phyloP scores from a whole-genome alignment of 2,797 vertebrate species.

The Clangula hyemalis region DNA sequence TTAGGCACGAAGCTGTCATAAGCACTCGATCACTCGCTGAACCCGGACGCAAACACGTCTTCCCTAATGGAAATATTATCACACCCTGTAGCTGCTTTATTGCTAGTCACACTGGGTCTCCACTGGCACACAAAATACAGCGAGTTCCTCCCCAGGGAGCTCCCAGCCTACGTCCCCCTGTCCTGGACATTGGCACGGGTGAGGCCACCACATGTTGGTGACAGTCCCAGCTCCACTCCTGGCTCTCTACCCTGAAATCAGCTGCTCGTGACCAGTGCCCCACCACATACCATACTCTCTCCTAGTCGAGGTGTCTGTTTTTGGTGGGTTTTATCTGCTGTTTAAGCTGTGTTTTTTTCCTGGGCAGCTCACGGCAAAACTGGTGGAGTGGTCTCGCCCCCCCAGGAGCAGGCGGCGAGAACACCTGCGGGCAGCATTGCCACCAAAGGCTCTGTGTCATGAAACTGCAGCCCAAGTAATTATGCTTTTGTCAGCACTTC shows the following conservation, averaged over 20 bases:
- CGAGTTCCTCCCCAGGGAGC: fast-evolving
- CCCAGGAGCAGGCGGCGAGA: not conserved
- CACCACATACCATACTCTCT: fast-evolving
- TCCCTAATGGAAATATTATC: not conserved
- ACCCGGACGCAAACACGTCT: fast-evolving
- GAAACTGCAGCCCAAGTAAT: not conserved
- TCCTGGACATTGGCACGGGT: not conserved
- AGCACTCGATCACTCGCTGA: fast-evolving
- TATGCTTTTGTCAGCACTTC: constrained; percentile 38
- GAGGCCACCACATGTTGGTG: not conserved
- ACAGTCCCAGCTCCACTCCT: not conserved
- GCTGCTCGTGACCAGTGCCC: not conserved
- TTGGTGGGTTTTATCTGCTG: not conserved
- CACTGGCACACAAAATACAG: not conserved
- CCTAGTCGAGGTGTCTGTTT: not conserved
- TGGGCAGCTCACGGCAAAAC: not conserved
- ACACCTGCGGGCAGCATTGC: not conserved
- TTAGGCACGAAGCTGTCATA: not conserved
- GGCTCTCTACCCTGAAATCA: not conserved
- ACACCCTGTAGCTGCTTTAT: not conserved
- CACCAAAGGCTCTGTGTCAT: not conserved
- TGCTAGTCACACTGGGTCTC: not conserved
- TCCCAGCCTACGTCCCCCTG: not conserved
- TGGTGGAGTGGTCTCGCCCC: not conserved
- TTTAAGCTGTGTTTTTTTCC: not conserved